A percentile compares a stretch with the other conserved stretches of the same genome.
These are phyloP conservation scores for Acanthisitta chloris DNA, from an alignment of 2,113 vertebrate species.

Conservation along the genomic window DNA sequence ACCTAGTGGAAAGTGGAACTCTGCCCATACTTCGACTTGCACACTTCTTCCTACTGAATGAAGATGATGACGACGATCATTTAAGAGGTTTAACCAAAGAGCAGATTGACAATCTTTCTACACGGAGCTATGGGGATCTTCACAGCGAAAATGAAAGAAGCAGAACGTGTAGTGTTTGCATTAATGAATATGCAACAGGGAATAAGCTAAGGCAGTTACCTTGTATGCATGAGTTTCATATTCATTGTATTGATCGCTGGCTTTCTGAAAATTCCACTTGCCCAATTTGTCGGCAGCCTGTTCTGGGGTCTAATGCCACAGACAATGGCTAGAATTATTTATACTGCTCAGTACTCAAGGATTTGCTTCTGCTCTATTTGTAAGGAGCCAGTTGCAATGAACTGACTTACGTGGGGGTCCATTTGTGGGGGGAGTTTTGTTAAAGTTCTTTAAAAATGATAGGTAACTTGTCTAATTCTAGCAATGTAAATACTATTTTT, in stretches of 20 bases:
- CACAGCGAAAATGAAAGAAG: constrained; percentile 82
- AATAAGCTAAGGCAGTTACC: constrained; percentile 93
- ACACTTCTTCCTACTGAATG: constrained; percentile 91
- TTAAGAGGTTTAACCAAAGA: constrained; percentile 93
- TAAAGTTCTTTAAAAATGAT: constrained; percentile 56
- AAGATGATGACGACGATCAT: constrained; percentile 84
- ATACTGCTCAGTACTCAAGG: not conserved
- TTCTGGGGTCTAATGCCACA: constrained; percentile 64
- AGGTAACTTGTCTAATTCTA: constrained; percentile 63
- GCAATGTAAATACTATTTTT: constrained; percentile 67
- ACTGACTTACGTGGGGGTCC: constrained; percentile 1
- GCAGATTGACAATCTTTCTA: constrained; percentile 96
- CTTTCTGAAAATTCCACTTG: constrained; percentile 96
- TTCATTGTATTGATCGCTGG: constrained; percentile 97
- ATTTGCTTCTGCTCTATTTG: constrained; percentile 36
- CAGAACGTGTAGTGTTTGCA: constrained; percentile 92
- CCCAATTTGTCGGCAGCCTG: constrained; percentile 91
- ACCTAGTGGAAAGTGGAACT: constrained; percentile 86
- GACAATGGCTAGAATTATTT: constrained; percentile 19
- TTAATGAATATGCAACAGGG: constrained; percentile 91
- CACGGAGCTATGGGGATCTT: constrained; percentile 87
- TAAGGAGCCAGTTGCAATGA: constrained; percentile 24
- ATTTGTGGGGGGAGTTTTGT: constrained; percentile 56
- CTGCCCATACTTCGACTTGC: constrained; percentile 89
- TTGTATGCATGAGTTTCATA: constrained; percentile 92